Evolutionary conservation across 2,888 invertebrate species (phyloP), one percentile per base, ranked within the genome.

Genomic region (Odontothrips loti): DNA sequence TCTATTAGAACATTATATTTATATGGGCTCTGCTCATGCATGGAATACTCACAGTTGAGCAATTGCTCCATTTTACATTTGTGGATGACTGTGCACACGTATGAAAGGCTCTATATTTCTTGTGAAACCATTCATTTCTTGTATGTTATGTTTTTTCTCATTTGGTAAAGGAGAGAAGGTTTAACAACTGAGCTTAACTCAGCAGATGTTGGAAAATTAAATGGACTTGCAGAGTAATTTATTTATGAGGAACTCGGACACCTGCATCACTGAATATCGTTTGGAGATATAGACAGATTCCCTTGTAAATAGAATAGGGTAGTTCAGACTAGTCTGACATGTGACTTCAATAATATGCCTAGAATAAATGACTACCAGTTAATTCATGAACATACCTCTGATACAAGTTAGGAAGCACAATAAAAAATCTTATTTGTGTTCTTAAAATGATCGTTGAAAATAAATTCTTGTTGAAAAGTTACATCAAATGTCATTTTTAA

Each of bases 381-480:
- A 75, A 75, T 1, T 75, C 23, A 75, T 75, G 68, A 27, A 75
- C 23, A 27, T 75, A 75, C 23, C 27, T 75, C 23, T 75, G 23
- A 75, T 23, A 75, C 23, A 27, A 75, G 23, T 75, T 27, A 27
- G 68, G 68, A 75, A 75, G 68, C 9, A 75, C 12, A 75, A 27
- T 27, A 75, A 23, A 6, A 27, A 23, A 75, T 27, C 68, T 27
- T 58, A 58, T 58, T 75, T 75, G 68, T 75, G 68, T 75, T 27
- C 68, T 27, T 27, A 23, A 75, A 75, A 75, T 75, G 68, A 75
- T 75, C 27, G 68, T 75, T 75, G 68, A 75, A 75, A 75, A 75
- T 75, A 75, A 75, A 75, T 27, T 27, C 68, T 75, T 75, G 68
- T 75, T 75, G 68, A 75, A 75, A 75, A 75, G 23, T 75, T 75